Conservation (phyloP, 2,888 invertebrate genomes). For the Gortyna flavago region DNA sequence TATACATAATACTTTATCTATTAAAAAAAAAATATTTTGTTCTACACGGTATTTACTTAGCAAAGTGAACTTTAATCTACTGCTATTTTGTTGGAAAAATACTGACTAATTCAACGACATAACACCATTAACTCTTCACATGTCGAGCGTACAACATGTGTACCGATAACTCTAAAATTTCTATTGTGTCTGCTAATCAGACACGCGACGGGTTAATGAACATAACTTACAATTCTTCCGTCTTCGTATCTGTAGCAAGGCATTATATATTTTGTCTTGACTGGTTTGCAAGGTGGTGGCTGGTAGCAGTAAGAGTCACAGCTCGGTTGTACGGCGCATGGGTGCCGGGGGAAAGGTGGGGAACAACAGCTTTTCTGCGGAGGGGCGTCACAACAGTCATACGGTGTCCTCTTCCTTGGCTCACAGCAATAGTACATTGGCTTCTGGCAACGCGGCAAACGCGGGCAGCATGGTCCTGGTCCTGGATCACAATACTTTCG, state of each 20-base stretch:
- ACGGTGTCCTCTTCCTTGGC: background rate
- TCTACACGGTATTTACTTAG: conserved; percentile 22
- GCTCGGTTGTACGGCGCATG: background rate
- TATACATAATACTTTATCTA: background rate
- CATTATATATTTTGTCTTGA: conserved; percentile 85
- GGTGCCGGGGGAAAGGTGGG: conserved; percentile 7
- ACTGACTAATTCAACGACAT: background rate
- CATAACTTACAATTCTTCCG: conserved; percentile 85
- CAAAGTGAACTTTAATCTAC: conserved; percentile 16
- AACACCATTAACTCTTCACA: too few relatives aligned
- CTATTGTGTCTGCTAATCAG: too few relatives aligned
- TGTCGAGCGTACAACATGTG: too few relatives aligned
- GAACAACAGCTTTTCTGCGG: conserved; percentile 20
- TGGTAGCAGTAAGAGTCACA: conserved; percentile 36
- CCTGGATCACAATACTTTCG: conserved; percentile 73
- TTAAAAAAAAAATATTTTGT: background rate
- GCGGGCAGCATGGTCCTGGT: conserved; percentile 73
- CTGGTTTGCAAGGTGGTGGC: conserved; percentile 70
- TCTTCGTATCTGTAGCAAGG: conserved; percentile 88
- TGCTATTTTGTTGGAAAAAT: background rate
- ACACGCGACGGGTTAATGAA: too few relatives aligned
- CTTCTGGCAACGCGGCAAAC: conserved; percentile 77
- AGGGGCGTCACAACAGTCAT: conserved; percentile 37
- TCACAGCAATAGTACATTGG: conserved; percentile 68
- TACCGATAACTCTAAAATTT: too few relatives aligned